Base-by-base conservation (phyloP, 2,888 invertebrate genomes). In the Drosophila sordidula region DNA sequence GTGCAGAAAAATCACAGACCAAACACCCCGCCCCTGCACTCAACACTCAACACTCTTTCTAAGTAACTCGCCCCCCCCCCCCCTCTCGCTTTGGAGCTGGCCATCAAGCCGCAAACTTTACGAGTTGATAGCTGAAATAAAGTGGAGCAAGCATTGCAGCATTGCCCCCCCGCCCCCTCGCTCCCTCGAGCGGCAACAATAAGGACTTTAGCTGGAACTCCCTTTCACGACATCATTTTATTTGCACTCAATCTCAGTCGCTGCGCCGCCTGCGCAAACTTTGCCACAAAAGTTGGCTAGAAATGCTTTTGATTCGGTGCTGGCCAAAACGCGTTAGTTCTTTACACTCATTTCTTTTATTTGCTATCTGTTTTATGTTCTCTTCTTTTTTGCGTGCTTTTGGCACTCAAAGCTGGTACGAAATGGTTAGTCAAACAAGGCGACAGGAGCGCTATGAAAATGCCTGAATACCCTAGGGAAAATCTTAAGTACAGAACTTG, bases 161-260 rank as follows among this genome's bases (percentile, higher is more conserved):
- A 63, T 8, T 9, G 12, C 29, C 6, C 11, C 8, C 29, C 1
- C 38, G 6, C 2, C 14, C 25, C 2, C 26, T 0, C 16, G n/a
- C 22, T 25, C 6, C 50, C 9, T 9, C 9, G 29, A 34, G 12
- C 34, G 34, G 45, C 59, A 56, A 70, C 65, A 56, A 67, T 18
- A 34, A 47, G 47, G 47, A 47, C 47, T 47, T 52, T 45, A 14
- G 32, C 45, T 45, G 34, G 12, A 34, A 34, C 4, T 34, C 34
- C 12, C 57, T 64, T 85, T 87, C 83, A 85, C 73, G 83, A 80
- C 87, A 87, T 87, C 86, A 87, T 86, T 86, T 86, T 87, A 86
- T 86, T 86, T 86, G 86, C 86, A 86, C 86, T 86, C 88, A 86
- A 86, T 88, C 86, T 86, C 84, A 87, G 86, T 78, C 39, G 72